Evolutionary conservation across 2,113 vertebrate species (phyloP).

Genomic region (Donacobius atricapilla): DNA sequence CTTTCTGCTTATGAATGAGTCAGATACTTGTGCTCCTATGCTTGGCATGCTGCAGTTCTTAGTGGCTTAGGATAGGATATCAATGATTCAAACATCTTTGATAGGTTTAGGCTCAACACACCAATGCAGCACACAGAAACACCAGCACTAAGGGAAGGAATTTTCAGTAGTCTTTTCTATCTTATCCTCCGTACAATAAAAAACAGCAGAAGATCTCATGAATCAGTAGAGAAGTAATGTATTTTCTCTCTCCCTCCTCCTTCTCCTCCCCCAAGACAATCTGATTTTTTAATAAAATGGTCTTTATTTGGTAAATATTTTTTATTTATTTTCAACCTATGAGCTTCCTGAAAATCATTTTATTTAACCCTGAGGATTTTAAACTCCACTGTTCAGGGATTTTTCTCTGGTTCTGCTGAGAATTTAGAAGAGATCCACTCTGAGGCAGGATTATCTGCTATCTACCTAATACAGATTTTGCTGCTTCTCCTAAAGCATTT

Average conservation of each 20-base stretch:
- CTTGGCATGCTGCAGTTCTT: background rate
- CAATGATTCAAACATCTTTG: background rate
- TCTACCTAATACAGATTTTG: conserved; percentile 45
- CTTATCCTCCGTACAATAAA: background rate
- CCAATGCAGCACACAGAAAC: background rate
- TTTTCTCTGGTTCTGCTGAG: background rate
- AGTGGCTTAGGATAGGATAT: background rate
- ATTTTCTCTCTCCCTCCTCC: background rate
- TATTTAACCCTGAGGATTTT: conserved; percentile 10
- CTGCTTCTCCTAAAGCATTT: background rate
- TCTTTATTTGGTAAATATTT: background rate
- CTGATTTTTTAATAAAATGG: background rate
- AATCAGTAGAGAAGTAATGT: background rate
- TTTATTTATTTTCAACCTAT: background rate
- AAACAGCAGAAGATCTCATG: background rate
- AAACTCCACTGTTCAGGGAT: background rate
- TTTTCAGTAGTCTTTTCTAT: background rate
- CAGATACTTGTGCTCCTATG: background rate
- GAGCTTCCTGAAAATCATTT: background rate
- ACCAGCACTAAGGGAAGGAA: background rate
- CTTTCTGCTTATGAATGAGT: background rate
- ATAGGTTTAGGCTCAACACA: background rate
- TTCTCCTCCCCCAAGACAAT: background rate
- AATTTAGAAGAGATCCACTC: conserved; percentile 26
- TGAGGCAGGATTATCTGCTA: conserved; percentile 41